Conservation (phyloP, 2,113 vertebrate genomes). For the Ophthalmolycus amberensis region DNA sequence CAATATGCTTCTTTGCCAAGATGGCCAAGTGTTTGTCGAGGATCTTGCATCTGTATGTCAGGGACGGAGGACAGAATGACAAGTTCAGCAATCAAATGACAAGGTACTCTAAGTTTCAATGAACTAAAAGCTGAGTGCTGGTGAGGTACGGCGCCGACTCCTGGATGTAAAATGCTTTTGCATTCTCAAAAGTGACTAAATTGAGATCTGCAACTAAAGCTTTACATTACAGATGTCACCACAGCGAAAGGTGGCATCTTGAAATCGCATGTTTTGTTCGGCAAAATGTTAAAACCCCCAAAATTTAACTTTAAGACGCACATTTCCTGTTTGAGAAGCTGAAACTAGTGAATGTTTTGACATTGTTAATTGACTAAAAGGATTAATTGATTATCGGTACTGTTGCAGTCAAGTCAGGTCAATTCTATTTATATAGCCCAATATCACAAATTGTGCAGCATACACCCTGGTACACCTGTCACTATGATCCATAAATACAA, state of each 20-base stretch:
- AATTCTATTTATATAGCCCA: background rate
- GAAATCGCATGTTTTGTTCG: too few relatives aligned
- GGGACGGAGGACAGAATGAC: conserved; percentile 4
- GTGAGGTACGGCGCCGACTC: background rate
- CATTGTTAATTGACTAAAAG: background rate
- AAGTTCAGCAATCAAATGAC: background rate
- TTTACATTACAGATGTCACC: background rate
- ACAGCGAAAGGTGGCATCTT: too few relatives aligned
- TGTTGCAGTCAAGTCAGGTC: background rate
- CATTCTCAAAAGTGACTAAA: background rate
- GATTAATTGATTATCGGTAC: background rate
- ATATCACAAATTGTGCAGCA: background rate
- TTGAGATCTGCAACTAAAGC: background rate
- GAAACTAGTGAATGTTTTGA: too few relatives aligned
- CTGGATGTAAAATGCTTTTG: background rate
- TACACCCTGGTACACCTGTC: background rate
- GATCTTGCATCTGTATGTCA: conserved; percentile 90
- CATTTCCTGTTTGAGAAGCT: too few relatives aligned
- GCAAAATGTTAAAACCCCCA: too few relatives aligned
- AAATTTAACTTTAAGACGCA: too few relatives aligned
- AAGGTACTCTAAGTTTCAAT: background rate
- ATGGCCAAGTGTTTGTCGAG: conserved; percentile 92
- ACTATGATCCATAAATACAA: background rate
- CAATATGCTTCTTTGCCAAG: conserved; percentile 95
- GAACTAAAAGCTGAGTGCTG: background rate